phyloP scores from a whole-genome alignment of 2,888 invertebrate genomes.

The Rhagium mordax region DNA sequence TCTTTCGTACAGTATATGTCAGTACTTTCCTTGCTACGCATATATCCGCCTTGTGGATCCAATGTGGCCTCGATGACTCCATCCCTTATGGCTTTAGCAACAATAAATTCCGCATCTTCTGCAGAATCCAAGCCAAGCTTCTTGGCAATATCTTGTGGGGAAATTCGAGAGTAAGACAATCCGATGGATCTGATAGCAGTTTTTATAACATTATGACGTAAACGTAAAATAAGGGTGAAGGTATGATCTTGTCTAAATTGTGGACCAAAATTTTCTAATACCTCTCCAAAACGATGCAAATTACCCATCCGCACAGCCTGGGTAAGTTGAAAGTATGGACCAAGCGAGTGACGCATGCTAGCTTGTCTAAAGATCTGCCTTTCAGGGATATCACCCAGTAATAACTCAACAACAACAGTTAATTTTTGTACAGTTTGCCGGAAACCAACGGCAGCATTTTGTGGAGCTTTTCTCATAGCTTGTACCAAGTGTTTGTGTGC shows the following conservation, averaged over 20 bases:
- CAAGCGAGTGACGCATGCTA: constrained; percentile 88
- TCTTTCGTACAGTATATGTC: constrained; percentile 98
- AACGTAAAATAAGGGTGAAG: constrained; percentile 93
- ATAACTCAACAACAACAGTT: constrained; percentile 93
- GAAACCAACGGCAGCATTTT: constrained; percentile 98
- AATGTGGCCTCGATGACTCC: constrained; percentile 98
- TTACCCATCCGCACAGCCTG: constrained; percentile 97
- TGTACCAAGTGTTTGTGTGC: constrained; percentile 98
- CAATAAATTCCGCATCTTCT: constrained; percentile 99
- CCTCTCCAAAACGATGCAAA: constrained; percentile 93
- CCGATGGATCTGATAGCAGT: constrained; percentile 98
- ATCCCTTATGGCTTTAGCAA: constrained; percentile 97
- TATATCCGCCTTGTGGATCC: constrained; percentile 95
- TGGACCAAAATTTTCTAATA: constrained; percentile 90
- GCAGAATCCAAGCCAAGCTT: constrained; percentile 95
- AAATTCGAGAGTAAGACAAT: constrained; percentile 95
- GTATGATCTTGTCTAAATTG: constrained; percentile 96
- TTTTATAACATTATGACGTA: constrained; percentile 99
- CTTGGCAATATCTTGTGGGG: constrained; percentile 93
- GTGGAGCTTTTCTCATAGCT: constrained; percentile 96
- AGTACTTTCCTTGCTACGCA: constrained; percentile 97
- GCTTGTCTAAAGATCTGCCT: constrained; percentile 95
- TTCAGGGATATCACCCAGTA: constrained; percentile 98
- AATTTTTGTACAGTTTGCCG: constrained; percentile 97
- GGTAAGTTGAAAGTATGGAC: constrained; percentile 97